phyloP scores from a whole-genome alignment of 2,797 vertebrate genomes.

The Pangasius sanitwongsei region DNA sequence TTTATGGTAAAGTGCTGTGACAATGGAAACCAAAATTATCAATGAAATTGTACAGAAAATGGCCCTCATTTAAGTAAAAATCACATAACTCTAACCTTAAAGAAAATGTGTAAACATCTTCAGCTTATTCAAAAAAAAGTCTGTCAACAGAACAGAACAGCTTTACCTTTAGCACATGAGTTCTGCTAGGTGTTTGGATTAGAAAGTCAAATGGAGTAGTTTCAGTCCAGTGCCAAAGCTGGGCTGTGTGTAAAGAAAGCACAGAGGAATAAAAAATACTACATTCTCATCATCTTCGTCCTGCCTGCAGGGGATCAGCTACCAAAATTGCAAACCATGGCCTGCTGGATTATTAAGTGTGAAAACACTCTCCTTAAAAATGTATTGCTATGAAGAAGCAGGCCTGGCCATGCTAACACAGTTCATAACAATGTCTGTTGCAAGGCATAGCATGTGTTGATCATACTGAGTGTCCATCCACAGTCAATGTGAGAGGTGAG shows the following conservation, averaged over 20 bases:
- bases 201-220: constrained; percentile 36
- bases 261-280: constrained; percentile 29
- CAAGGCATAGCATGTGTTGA: background rate
- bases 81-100: background rate
- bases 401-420: background rate
- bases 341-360: constrained; percentile 39
- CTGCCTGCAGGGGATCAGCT: constrained; percentile 35
- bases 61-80: background rate
- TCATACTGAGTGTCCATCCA: background rate
- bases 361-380: constrained; percentile 21
- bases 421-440: background rate
- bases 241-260: constrained; percentile 2
- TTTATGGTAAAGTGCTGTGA: background rate
- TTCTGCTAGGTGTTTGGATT: constrained; percentile 11
- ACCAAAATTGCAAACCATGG: constrained; percentile 30
- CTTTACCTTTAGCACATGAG: background rate
- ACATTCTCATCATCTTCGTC: constrained; percentile 29
- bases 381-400: constrained; percentile 5
- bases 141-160: background rate
- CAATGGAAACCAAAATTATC: background rate
- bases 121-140: background rate
- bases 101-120: background rate
- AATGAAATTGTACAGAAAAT: background rate
- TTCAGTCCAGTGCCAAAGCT: constrained; percentile 15
- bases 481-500: background rate